Evolutionary conservation across 2,797 vertebrate species (phyloP).

Genomic region (Malacoctenus gilli): DNA sequence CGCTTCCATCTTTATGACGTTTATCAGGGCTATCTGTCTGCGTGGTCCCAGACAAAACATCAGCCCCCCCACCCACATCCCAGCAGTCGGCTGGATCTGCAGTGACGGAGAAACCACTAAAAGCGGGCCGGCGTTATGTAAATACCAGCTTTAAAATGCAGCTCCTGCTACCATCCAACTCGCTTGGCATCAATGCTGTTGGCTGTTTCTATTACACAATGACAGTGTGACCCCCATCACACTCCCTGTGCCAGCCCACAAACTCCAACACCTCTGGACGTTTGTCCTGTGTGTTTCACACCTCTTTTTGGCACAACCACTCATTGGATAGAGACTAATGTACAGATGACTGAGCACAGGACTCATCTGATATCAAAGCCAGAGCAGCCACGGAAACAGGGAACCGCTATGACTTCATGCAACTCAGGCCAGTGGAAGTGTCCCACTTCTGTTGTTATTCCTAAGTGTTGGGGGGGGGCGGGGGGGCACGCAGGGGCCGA

Average conservation of each 20-base stretch:
- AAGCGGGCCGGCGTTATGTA: conserved; percentile 19
- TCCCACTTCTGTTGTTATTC: conserved; percentile 33
- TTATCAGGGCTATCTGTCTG: conserved; percentile 55
- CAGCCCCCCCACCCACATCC: conserved; percentile 23
- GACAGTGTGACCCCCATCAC: conserved; percentile 4
- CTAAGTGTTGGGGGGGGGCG: conserved; percentile 12
- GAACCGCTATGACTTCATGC: conserved; percentile 37
- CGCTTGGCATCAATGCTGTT: conserved; percentile 13
- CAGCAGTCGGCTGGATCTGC: conserved; percentile 35
- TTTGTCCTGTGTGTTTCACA: conserved; percentile 29
- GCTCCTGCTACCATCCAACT: conserved; percentile 32
- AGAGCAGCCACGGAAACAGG: conserved; percentile 23
- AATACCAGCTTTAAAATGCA: conserved; percentile 25
- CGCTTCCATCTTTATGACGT: conserved; percentile 39
- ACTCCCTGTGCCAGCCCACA: background rate
- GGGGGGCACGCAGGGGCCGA: conserved; percentile 14
- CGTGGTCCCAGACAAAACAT: conserved; percentile 50
- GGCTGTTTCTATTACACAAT: conserved; percentile 20
- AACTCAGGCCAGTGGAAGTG: conserved; percentile 26
- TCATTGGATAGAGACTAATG: conserved; percentile 34
- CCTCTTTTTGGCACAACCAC: conserved; percentile 37
- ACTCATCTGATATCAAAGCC: conserved; percentile 15
- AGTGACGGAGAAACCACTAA: conserved; percentile 21
- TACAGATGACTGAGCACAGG: conserved; percentile 42
- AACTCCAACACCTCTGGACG: conserved; percentile 24